Evolutionary conservation across 92 coral and sea anemone genomes (phyloP), one percentile per base, ranked within the genome.

Genomic region (Plumapathes pennacea): DNA sequence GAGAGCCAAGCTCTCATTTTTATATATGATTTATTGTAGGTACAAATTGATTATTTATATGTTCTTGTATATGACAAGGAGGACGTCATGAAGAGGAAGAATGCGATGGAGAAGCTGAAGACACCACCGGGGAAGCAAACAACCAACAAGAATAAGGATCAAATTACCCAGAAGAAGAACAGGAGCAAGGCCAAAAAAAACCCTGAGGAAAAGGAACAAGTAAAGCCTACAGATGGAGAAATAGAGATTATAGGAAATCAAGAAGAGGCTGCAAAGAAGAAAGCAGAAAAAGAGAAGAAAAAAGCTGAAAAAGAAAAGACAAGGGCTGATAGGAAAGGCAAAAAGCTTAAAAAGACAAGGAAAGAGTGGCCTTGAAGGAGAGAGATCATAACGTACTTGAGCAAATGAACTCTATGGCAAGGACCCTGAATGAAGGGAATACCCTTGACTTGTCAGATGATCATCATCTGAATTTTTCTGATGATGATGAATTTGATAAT

Each of bases 31-130:
- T n/a, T n/a, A n/a, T n/a, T n/a, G n/a, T n/a, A n/a, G n/a, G n/a
- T n/a, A n/a, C n/a, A n/a, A n/a, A n/a, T n/a, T n/a, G n/a, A n/a
- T n/a, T n/a, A n/a, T n/a, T n/a, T n/a, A n/a, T n/a, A n/a, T n/a
- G n/a, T n/a, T n/a, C n/a, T n/a, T 59, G 14, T 52, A 59, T 50
- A 25, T 59, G 65, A 59, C 17, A 59, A 59, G 44, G 65, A 59
- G 9, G 65, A 38, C 1, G 65, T 59, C 38, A 59, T 59, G 52
- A 58, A 42, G 23, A 12, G 52, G 3, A 58, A 58, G 22, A 7
- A 11, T 40, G 50, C 15, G 0, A 2, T 58, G 50, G 29, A 20
- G 32, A 55, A 55, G 5, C 3, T 40, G 14, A 57, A n/a, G 27
- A 20, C 10, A 26, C 51, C 10, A 17, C 13, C 10, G 2, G 3